Percentiles rank a stretch among this genome's conserved stretches.
These are phyloP conservation scores for Trichonephila clavipes DNA, from an alignment of 1,140 invertebrate species.

Conservation along the genomic window DNA sequence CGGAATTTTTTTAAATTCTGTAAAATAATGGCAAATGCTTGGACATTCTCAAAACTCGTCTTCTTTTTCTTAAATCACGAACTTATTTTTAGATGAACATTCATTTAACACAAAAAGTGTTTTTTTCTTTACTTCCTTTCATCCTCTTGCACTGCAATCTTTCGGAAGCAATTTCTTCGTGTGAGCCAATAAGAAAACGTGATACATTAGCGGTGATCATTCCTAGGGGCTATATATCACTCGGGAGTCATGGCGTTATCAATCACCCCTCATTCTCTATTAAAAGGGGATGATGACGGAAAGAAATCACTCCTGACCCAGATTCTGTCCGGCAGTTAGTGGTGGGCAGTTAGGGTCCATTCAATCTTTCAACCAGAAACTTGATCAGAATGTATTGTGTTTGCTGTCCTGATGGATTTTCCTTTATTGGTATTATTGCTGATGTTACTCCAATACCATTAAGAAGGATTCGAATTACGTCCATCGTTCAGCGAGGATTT, in stretches of 20 bases:
- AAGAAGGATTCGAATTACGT: no score
- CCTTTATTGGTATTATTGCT: no score
- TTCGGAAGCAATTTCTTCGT: not conserved
- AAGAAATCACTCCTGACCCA: not conserved
- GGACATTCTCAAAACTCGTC: no score
- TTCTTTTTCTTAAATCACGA: no score
- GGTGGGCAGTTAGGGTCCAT: not conserved
- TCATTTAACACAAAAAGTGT: no score
- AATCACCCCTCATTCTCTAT: not conserved
- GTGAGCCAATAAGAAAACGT: not conserved
- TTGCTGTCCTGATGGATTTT: no score
- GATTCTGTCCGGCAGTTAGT: constrained; percentile 1
- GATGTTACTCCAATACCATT: no score
- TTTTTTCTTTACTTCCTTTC: no score
- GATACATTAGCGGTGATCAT: not conserved
- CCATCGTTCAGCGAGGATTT: no score
- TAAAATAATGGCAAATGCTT: no score
- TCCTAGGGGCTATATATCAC: not conserved
- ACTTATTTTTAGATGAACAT: no score
- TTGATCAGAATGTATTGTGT: not conserved
- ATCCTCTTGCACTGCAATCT: not conserved
- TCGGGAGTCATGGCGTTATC: not conserved
- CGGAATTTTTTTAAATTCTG: no score
- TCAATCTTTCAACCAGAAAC: not conserved
- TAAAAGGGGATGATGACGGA: not conserved